Evolutionary conservation across 2,888 invertebrate species (phyloP), one percentile per base, ranked within the genome.

Genomic region (Malachius bipustulatus): DNA sequence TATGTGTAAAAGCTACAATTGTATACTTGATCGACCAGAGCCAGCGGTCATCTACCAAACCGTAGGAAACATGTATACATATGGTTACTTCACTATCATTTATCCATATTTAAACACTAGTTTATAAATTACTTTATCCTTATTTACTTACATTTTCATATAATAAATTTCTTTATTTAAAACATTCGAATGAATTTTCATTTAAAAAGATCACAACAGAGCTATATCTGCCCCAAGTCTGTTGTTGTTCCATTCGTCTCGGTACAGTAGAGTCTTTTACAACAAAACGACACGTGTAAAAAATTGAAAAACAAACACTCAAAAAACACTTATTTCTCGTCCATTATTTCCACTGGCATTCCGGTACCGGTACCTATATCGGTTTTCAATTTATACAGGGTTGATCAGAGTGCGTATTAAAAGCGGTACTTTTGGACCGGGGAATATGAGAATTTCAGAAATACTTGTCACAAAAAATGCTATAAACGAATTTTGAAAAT

Each of bases 101-200:
- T 57, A 48, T 56, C 50, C 53, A 50, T 56, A 55, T 51, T 59
- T 60, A 59, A 56, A 60, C 57, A 58, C 60, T 60, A 59, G 54
- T 47, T n/a, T 55, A 59, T 59, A 59, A 60, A 57, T 60, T 59
- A 57, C 55, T 55, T n/a, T n/a, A n/a, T n/a, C n/a, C 53, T 51
- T 50, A 46, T 51, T 42, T 49, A 52, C 54, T 56, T 56, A 56
- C 30, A 29, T 37, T 40, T 51, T 44, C 41, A 51, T 45, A 50
- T 54, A 54, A 52, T 51, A 52, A 49, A 50, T 45, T 42, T 48
- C 40, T 46, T 36, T 42, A 42, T 34, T 44, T 41, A 40, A 45
- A 44, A 43, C 42, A 44, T 43, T 42, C 42, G 39, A 36, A 41
- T 35, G 38, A 36, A 40, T 34, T n/a, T 32, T 34, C 26, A 15